Evolutionary conservation across 2,888 invertebrate genomes (phyloP), one percentile per base, ranked within the genome.

Genomic region (Lissonota sp.): DNA sequence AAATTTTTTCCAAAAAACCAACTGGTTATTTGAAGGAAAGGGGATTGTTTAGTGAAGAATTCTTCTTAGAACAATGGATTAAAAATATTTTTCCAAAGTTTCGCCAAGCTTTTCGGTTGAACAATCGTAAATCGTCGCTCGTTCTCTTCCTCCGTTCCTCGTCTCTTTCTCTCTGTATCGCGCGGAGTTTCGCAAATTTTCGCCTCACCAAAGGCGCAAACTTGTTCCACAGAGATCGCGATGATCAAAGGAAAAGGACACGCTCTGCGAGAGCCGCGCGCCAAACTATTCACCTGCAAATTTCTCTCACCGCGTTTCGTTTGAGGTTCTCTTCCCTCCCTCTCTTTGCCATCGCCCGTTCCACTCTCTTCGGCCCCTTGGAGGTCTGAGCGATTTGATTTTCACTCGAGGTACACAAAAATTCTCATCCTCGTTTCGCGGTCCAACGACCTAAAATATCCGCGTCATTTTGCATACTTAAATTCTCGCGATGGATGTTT

Each of bases 261-360:
- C 40, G 14, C 12, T n/a, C 49, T 39, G 39, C n/a, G n/a, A 40
- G 40, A 49, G 60, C 49, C 42, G 63, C 73, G 69, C 71, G 76
- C 74, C 79, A 82, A 79, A 80, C 77, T 77, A 71, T 67, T 5
- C 46, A 62, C 71, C 77, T 75, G 74, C 75, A 26, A 26, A 83
- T 83, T 84, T 66, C 79, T 26, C 26, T 84, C 78, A 64, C 62
- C 64, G 69, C 7, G 42, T 37, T 12, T 10, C 62, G 76, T 49
- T 64, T 75, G 70, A 71, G 76, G 53, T 55, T 58, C 26, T 55
- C 42, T 10, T 14, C 46, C 64, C 12, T 58, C 46, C 40, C 55
- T 53, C 66, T 37, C 37, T 51, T 14, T 66, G 14, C 62, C 55
- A 7, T 46, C 26, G 6, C 49, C 14, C 44, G n/a, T 14, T 39